These are phyloP conservation scores for Spisula subtruncata DNA, from an alignment of 2,888 invertebrate species.

Conservation along the genomic window DNA sequence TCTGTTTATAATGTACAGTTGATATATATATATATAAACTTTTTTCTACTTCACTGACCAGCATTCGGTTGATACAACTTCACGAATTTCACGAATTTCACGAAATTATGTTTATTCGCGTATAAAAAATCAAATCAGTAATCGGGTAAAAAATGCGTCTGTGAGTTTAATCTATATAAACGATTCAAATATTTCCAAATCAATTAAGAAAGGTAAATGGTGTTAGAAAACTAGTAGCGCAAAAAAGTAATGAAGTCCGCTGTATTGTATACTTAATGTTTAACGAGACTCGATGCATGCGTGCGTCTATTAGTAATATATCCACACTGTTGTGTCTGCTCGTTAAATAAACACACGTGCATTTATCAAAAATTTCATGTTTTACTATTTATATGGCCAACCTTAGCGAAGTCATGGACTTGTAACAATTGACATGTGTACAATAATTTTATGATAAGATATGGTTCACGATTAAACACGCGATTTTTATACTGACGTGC, in stretches of 20 bases:
- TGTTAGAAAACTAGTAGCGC: not conserved
- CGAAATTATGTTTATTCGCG: not conserved
- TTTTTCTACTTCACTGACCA: conserved; percentile 6
- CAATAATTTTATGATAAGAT: conserved; percentile 24
- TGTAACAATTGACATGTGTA: conserved; percentile 24
- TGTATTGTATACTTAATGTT: not conserved
- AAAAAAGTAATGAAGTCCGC: not conserved
- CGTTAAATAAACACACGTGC: not conserved
- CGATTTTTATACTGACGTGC: not conserved
- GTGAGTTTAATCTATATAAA: not conserved
- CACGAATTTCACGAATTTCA: not conserved
- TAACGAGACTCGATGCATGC: not conserved
- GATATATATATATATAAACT: not conserved
- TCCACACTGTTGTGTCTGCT: too few species aligned
- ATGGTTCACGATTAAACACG: not conserved
- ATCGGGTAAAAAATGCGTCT: not conserved
- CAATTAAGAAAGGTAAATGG: not conserved
- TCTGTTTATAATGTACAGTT: not conserved
- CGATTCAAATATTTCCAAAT: not conserved
- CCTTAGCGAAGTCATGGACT: not conserved
- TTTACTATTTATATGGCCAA: not conserved
- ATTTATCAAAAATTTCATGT: not conserved
- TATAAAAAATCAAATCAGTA: not conserved
- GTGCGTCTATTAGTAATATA: not conserved
- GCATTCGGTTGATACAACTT: not conserved